phyloP scores from a whole-genome alignment of 2,113 vertebrate genomes.

The Megaptera novaeangliae region DNA sequence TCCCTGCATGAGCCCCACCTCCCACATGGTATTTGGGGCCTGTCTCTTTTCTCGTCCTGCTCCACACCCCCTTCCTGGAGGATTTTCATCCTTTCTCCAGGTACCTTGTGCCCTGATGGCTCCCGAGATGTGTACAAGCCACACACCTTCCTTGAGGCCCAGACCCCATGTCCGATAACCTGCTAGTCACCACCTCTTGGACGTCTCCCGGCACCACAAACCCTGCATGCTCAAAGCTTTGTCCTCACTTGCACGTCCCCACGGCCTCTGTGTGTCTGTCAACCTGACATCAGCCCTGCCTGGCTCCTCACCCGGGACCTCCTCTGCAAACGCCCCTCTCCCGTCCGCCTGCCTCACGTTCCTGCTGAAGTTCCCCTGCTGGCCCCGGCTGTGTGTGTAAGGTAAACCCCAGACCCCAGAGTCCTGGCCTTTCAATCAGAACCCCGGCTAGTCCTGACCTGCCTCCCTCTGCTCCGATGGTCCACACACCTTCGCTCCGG shows the following conservation, averaged over 20 bases:
- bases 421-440: not conserved
- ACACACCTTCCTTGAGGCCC: not conserved
- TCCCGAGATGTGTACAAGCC: not conserved
- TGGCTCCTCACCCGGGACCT: not conserved
- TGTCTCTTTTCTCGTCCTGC: not conserved
- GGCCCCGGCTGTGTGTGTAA: not conserved
- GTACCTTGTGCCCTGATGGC: fast-evolving
- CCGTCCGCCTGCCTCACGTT: too few species aligned
- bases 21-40: not conserved
- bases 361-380: too few species aligned
- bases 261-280: not conserved
- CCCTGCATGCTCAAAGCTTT: fast-evolving
- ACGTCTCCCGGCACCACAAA: not conserved
- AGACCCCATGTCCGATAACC: not conserved
- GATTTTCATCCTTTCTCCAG: not conserved
- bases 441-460: too few species aligned
- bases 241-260: too few species aligned
- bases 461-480: not conserved
- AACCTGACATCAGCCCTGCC: too few species aligned
- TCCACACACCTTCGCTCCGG: not conserved
- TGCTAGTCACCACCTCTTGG: too few species aligned
- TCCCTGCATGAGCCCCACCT: fast-evolving
- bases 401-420: not conserved
- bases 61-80: not conserved
- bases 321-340: not conserved